Conservation (phyloP, 1,140 invertebrate species). For the Epicauta chinensis region DNA sequence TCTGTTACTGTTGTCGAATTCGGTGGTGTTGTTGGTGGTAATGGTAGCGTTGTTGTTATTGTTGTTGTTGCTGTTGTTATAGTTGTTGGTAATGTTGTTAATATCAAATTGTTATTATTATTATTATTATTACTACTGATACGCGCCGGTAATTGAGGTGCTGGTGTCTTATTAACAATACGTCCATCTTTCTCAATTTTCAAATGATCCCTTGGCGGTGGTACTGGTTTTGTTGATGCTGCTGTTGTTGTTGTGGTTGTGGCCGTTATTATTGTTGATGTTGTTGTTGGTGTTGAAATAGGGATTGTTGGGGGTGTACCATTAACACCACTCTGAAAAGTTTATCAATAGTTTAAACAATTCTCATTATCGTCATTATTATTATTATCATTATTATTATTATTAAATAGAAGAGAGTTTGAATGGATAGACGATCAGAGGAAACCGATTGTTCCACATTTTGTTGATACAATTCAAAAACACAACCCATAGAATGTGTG, state of each 20-base stretch:
- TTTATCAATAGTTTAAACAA: too few relatives aligned
- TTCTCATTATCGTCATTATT: too few relatives aligned
- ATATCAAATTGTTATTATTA: slow-evolving; percentile 29
- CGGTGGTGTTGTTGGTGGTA: slow-evolving; percentile 37
- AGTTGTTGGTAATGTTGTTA: slow-evolving; percentile 10
- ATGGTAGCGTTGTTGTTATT: background rate
- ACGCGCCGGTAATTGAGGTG: slow-evolving; percentile 63
- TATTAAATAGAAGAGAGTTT: too few relatives aligned
- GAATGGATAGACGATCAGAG: too few relatives aligned
- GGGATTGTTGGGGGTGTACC: too few relatives aligned
- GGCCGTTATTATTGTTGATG: slow-evolving; percentile 10
- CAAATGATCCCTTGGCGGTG: slow-evolving; percentile 67
- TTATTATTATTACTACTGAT: slow-evolving; percentile 45
- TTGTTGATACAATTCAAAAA: too few relatives aligned
- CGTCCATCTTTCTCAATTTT: slow-evolving; percentile 56
- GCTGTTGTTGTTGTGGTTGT: slow-evolving; percentile 34
- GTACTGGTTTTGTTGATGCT: slow-evolving; percentile 55
- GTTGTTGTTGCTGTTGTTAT: slow-evolving; percentile 41
- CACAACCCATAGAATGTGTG: too few relatives aligned
- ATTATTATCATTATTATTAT: too few relatives aligned
- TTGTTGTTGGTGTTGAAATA: slow-evolving; percentile 13
- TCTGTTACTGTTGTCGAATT: slow-evolving; percentile 45
- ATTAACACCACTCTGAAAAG: slow-evolving; percentile 48
- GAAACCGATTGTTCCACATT: too few relatives aligned
- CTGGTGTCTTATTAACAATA: slow-evolving; percentile 56